A percentile compares a stretch with the other conserved stretches of the same genome.
Evolutionary conservation across 2,797 vertebrate species (phyloP).

Genomic region (Chloroceryle inda): DNA sequence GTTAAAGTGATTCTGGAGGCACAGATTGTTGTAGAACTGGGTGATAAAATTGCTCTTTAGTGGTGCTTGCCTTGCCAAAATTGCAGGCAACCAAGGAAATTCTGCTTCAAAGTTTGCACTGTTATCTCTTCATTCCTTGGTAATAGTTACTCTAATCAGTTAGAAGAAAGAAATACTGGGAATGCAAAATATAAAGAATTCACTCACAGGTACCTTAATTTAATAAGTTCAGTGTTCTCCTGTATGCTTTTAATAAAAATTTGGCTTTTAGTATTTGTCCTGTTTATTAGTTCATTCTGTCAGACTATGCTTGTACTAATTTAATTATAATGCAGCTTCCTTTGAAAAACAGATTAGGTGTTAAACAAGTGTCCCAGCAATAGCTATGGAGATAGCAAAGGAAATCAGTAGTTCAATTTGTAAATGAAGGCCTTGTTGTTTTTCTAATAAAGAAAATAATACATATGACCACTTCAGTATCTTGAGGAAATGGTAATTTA

Average conservation of each 20-base stretch:
- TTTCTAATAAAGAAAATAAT: slow-evolving; percentile 59
- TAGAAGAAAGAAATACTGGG: background rate
- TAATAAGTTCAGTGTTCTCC: background rate
- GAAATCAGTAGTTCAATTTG: slow-evolving; percentile 35
- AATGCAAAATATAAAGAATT: background rate
- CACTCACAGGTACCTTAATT: background rate
- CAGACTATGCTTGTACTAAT: background rate
- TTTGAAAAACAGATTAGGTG: slow-evolving; percentile 44
- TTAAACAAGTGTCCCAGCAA: slow-evolving; percentile 19
- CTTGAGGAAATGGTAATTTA: slow-evolving; percentile 55
- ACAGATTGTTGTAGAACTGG: background rate
- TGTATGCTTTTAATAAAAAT: slow-evolving; percentile 14
- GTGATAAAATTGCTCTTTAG: background rate
- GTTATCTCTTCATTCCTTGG: background rate
- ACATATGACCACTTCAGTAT: slow-evolving; percentile 5
- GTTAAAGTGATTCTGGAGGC: background rate
- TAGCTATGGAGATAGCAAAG: background rate
- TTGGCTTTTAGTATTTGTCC: background rate
- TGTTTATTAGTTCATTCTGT: slow-evolving; percentile 45
- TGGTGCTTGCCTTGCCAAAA: background rate
- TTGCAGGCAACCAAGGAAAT: background rate
- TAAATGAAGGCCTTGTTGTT: slow-evolving; percentile 27
- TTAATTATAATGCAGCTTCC: slow-evolving; percentile 8
- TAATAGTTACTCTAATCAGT: background rate
- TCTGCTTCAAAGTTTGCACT: background rate